Conservation (phyloP, 2,113 vertebrate genomes). For the Furnarius figulus region DNA sequence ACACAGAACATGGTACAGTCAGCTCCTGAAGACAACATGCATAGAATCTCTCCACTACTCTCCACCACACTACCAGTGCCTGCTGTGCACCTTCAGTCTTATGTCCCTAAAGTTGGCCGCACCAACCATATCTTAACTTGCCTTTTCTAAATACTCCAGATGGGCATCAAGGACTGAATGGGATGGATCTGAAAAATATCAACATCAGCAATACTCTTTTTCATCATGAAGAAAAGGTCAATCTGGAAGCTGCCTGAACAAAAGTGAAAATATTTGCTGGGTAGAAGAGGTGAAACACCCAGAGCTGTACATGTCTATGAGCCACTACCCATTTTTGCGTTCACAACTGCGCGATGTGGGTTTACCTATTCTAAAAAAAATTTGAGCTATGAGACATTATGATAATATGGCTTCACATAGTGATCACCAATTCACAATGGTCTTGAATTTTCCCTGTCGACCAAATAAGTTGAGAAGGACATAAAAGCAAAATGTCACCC, state of each 20-base stretch:
- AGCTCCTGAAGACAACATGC: neutral
- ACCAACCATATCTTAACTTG: neutral
- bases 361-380: neutral
- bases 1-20: neutral
- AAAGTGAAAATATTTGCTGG: neutral
- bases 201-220: neutral
- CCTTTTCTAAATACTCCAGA: neutral
- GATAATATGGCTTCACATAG: neutral
- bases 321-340: neutral
- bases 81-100: neutral
- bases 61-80: neutral
- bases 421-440: neutral
- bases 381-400: neutral
- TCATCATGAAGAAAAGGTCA: neutral
- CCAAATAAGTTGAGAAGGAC: neutral
- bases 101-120: neutral
- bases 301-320: neutral
- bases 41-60: neutral
- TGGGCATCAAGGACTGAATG: neutral
- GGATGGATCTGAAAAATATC: neutral
- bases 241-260: neutral
- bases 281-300: neutral
- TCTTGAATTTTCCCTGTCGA: neutral
- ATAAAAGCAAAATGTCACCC: neutral
- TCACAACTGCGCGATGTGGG: neutral